Conservation (phyloP, 2,888 invertebrate genomes). For the Hirtodrosophila trivittata region DNA sequence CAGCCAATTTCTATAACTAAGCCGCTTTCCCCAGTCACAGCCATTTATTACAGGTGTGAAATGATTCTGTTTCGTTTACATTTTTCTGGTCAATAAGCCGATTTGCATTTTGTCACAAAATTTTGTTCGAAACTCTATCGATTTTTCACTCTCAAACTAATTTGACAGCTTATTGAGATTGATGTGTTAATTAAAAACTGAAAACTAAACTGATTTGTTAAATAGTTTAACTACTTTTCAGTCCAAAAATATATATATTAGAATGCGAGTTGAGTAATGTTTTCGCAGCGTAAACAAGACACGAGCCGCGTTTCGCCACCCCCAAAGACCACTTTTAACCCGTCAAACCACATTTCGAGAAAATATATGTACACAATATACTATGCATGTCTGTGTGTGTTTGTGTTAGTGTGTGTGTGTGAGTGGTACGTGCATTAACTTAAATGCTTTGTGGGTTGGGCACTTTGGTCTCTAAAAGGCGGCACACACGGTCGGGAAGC, state of each 20-base stretch:
- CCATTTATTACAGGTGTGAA: too few relatives aligned
- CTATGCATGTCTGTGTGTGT: slow-evolving; percentile 11
- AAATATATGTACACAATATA: slow-evolving; percentile 27
- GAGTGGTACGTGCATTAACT: slow-evolving; percentile 73
- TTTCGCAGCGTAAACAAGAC: slow-evolving; percentile 45
- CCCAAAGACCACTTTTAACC: slow-evolving; percentile 41
- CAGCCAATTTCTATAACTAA: too few relatives aligned
- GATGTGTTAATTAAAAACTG: background rate
- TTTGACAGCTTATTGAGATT: background rate
- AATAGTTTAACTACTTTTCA: too few relatives aligned
- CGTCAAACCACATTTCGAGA: slow-evolving; percentile 47
- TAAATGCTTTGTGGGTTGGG: slow-evolving; percentile 77
- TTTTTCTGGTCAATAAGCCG: too few relatives aligned
- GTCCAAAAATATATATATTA: too few relatives aligned
- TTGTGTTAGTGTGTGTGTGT: slow-evolving; percentile 30
- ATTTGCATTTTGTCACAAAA: background rate
- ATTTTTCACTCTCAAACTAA: background rate
- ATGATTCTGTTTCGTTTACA: too few relatives aligned
- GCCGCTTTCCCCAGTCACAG: too few relatives aligned
- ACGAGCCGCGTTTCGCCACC: slow-evolving; percentile 6
- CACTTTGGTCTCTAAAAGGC: slow-evolving; percentile 72
- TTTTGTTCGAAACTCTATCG: background rate
- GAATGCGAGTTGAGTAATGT: slow-evolving; percentile 29
- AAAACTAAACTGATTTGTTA: too few relatives aligned
- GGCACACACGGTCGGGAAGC: slow-evolving; percentile 19